These are phyloP conservation scores for Hippolais icterina DNA, from an alignment of 2,113 vertebrate species.

Conservation along the genomic window DNA sequence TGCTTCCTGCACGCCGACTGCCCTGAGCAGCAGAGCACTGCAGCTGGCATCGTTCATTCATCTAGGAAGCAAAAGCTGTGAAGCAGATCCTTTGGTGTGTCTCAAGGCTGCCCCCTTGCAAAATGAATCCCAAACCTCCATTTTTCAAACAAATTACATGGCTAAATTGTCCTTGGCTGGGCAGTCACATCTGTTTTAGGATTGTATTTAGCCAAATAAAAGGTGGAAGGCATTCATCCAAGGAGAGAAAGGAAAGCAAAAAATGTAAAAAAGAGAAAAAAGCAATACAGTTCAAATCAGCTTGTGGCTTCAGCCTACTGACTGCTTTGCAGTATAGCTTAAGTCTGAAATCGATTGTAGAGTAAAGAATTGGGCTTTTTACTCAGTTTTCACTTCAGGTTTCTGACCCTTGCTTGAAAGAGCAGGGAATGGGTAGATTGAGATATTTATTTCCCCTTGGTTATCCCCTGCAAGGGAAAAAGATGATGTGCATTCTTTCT, in stretches of 20 bases:
- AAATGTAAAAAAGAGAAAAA: not conserved
- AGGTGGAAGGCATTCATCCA: not conserved
- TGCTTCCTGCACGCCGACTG: not conserved
- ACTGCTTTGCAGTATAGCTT: not conserved
- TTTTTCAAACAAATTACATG: constrained; percentile 62
- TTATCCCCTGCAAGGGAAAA: not conserved
- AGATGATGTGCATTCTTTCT: not conserved
- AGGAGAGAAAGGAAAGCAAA: not conserved
- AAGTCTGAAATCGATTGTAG: not conserved
- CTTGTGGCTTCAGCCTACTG: not conserved
- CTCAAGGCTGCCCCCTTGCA: constrained; percentile 37
- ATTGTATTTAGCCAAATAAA: constrained; percentile 43
- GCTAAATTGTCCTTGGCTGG: constrained; percentile 63
- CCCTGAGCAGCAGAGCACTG: not conserved
- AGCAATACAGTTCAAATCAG: not conserved
- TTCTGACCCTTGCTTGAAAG: not conserved
- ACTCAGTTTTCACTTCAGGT: not conserved
- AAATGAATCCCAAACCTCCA: constrained; percentile 51
- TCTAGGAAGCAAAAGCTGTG: constrained; percentile 22
- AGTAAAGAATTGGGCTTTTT: constrained; percentile 8
- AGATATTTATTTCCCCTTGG: not conserved
- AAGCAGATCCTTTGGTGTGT: constrained; percentile 17
- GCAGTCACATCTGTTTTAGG: constrained; percentile 37
- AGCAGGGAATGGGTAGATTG: not conserved
- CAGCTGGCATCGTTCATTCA: constrained; percentile 12